Percentiles rank a stretch among this genome's conserved stretches.
phyloP scores from a whole-genome alignment of 2,113 vertebrate genomes.

The Serilophus lunatus region DNA sequence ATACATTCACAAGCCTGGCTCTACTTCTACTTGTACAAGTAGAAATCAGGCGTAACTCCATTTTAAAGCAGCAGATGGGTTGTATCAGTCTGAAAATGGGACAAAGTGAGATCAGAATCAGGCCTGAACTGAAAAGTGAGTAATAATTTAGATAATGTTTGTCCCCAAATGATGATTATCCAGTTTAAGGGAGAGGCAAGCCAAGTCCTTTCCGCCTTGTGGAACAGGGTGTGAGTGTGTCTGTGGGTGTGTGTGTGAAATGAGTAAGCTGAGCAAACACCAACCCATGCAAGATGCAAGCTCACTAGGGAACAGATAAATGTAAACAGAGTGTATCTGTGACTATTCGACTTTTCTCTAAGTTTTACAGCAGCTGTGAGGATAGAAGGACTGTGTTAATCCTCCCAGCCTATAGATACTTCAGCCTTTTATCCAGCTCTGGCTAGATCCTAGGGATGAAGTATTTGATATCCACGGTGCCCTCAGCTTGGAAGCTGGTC shows the following conservation, averaged over 20 bases:
- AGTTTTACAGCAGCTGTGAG: background rate
- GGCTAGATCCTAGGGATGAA: background rate
- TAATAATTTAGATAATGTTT: constrained; percentile 32
- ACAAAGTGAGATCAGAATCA: constrained; percentile 5
- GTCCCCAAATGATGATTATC: constrained; percentile 28
- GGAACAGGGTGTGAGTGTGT: constrained; percentile 34
- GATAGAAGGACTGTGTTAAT: background rate
- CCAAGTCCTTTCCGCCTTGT: constrained; percentile 38
- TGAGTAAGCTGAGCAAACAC: constrained; percentile 53
- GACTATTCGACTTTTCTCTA: background rate
- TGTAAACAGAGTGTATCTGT: background rate
- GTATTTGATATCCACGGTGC: background rate
- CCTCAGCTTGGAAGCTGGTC: background rate
- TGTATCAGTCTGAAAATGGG: background rate
- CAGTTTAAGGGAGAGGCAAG: constrained; percentile 45
- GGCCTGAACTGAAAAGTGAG: background rate
- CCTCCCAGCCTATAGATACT: background rate
- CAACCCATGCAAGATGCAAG: constrained; percentile 4
- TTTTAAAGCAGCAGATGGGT: background rate
- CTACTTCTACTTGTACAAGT: background rate
- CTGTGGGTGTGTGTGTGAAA: constrained; percentile 31
- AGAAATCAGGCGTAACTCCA: background rate
- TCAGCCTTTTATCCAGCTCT: background rate
- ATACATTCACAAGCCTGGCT: background rate
- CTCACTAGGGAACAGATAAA: background rate